Evolutionary conservation across 2,888 invertebrate species (phyloP).

Genomic region (Saturnia japonica): DNA sequence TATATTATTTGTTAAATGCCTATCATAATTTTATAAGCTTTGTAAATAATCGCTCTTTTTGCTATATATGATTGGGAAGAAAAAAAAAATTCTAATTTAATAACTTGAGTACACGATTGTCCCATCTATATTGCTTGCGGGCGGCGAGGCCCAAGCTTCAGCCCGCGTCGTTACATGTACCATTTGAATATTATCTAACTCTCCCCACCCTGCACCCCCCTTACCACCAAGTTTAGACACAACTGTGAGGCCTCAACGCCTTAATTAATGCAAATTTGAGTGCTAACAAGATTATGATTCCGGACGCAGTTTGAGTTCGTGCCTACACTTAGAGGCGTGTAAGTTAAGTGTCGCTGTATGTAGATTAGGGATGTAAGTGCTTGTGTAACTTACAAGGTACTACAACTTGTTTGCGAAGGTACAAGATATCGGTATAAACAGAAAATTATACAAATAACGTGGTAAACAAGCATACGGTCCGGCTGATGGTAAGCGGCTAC

Average conservation of each 20-base stretch:
- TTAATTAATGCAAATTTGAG: constrained; percentile 83
- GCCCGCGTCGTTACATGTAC: constrained; percentile 79
- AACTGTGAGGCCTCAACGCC: constrained; percentile 68
- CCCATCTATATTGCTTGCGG: constrained; percentile 77
- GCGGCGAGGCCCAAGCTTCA: constrained; percentile 64
- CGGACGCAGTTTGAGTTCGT: constrained; percentile 69
- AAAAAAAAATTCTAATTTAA: constrained; percentile 21
- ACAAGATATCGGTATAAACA: background rate
- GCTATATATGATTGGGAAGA: background rate
- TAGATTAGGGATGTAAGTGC: constrained; percentile 39
- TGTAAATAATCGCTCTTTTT: background rate
- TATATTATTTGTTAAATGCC: background rate
- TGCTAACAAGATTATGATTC: constrained; percentile 82
- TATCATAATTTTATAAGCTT: background rate
- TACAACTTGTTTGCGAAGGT: constrained; percentile 32
- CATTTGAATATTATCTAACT: constrained; percentile 82
- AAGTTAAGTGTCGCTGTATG: constrained; percentile 23
- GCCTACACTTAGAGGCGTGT: constrained; percentile 53
- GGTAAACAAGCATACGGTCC: too few species aligned
- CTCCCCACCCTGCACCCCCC: constrained; percentile 40
- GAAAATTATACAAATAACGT: background rate
- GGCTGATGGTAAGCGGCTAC: too few species aligned
- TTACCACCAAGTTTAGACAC: constrained; percentile 65
- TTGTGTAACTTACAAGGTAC: constrained; percentile 31
- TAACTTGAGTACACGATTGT: constrained; percentile 42